Conservation (phyloP, 2,888 invertebrate species). For the Caenorhabditis doughertyi region DNA sequence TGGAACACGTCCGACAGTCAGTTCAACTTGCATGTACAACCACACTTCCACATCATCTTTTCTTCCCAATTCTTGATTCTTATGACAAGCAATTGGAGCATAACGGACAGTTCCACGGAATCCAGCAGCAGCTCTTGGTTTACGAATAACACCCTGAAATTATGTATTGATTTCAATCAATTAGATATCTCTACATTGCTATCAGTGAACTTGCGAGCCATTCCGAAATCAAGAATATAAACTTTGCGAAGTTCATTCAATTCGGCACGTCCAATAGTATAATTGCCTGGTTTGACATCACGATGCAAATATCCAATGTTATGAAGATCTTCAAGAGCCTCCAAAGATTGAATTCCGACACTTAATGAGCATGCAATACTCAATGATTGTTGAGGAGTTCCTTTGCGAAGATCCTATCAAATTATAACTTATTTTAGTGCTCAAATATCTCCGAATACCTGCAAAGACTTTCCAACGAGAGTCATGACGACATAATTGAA, state of each 20-base stretch:
- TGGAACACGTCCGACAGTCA: conserved; percentile 73
- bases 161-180: neutral
- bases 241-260: conserved; percentile 72
- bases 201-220: conserved; percentile 75
- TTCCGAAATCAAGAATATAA: conserved; percentile 75
- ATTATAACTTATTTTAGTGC: neutral
- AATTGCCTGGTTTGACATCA: conserved; percentile 75
- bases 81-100: conserved; percentile 79
- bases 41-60: conserved; percentile 77
- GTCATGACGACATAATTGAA: conserved; percentile 78
- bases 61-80: conserved; percentile 75
- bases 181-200: conserved; percentile 47
- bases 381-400: conserved; percentile 65
- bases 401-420: conserved; percentile 67
- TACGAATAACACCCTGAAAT: conserved; percentile 4
- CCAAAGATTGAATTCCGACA: conserved; percentile 70
- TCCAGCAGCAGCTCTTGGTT: conserved; percentile 74
- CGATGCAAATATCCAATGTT: conserved; percentile 77
- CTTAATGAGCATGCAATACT: conserved; percentile 68
- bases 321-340: conserved; percentile 78
- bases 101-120: conserved; percentile 81
- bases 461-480: conserved; percentile 76
- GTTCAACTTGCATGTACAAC: conserved; percentile 76
- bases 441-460: conserved; percentile 50
- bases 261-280: conserved; percentile 73